Percentiles rank a stretch among this genome's conserved stretches.
Evolutionary conservation across 2,797 vertebrate species (phyloP).

Genomic region (Pyrrhura leucotis): DNA sequence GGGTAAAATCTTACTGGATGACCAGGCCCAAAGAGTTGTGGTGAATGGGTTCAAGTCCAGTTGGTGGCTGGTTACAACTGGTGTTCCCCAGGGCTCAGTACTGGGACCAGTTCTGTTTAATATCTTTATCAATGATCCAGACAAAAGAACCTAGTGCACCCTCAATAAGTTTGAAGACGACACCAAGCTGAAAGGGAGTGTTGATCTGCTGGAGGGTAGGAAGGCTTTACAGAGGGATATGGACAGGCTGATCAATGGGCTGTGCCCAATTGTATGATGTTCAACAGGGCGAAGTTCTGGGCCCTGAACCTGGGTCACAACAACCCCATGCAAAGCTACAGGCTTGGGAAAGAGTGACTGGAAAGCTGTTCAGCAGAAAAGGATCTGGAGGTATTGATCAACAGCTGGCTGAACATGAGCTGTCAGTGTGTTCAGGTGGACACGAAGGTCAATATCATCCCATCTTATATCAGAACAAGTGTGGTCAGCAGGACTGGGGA

Average conservation of each 20-base stretch:
- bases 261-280: rapidly evolving
- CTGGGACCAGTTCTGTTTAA: rapidly evolving
- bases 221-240: neutral
- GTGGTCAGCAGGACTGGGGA: neutral
- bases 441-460: neutral
- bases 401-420: neutral
- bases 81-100: neutral
- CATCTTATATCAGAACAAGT: neutral
- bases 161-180: rapidly evolving
- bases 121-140: neutral
- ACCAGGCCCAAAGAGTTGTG: neutral
- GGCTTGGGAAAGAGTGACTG: neutral
- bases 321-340: neutral
- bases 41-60: neutral
- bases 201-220: neutral
- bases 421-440: neutral
- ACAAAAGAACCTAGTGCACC: rapidly evolving
- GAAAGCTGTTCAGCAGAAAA: neutral
- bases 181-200: rapidly evolving
- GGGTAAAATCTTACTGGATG: neutral
- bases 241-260: neutral
- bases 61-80: rapidly evolving
- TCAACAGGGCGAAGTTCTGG: rapidly evolving
- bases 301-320: neutral
- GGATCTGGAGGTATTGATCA: rapidly evolving